A percentile compares a stretch with the other conserved stretches of the same genome.
Conservation (phyloP, 2,888 invertebrate genomes). For the Aphodius sticticus region DNA sequence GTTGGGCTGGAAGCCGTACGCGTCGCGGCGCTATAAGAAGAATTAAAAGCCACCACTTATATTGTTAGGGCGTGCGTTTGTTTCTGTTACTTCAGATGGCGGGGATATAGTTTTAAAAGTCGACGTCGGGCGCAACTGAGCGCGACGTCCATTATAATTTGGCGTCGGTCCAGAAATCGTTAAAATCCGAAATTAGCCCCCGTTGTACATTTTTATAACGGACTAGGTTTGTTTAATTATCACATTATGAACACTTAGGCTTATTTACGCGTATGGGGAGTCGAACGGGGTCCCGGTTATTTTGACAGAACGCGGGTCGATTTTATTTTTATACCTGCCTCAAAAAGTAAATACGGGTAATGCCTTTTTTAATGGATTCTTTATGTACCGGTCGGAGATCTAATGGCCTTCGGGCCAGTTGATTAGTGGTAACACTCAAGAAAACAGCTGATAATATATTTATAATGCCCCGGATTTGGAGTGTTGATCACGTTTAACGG, state of each 20-base stretch:
- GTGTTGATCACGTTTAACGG: neutral
- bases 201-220: neutral
- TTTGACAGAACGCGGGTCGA: neutral
- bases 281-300: neutral
- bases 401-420: neutral
- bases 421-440: slow-evolving; percentile 4
- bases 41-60: slow-evolving; percentile 4
- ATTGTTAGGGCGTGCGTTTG: neutral
- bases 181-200: neutral
- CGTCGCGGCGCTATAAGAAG: neutral
- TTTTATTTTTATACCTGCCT: neutral
- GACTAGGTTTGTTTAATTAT: neutral
- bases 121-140: neutral
- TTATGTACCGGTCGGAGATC: neutral
- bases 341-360: neutral
- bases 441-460: neutral
- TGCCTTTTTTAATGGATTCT: neutral
- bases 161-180: slow-evolving; percentile 4
- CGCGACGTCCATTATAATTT: neutral
- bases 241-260: neutral
- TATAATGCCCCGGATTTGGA: neutral
- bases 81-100: neutral
- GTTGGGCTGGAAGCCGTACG: neutral
- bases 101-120: neutral
- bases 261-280: neutral